Evolutionary conservation across 2,113 vertebrate genomes (phyloP), one percentile per base, ranked within the genome.

Genomic region (Varanus salvator): DNA sequence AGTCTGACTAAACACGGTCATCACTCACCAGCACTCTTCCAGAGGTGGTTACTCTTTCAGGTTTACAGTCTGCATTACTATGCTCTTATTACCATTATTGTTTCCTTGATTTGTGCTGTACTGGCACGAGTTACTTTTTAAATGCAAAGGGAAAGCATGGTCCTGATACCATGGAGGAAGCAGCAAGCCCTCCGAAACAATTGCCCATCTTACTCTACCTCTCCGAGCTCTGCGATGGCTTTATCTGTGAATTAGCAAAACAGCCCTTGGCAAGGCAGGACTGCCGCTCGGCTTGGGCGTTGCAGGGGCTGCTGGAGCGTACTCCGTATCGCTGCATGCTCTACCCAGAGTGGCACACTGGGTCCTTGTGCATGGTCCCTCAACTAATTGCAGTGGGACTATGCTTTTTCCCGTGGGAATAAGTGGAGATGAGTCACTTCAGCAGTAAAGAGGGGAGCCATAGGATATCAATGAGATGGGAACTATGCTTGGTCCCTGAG

Each of bases 1-100:
- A 96, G 95, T 96, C 96, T 97, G 95, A 93, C 96, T 97, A 95
- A 96, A 96, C 93, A 95, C 12, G 93, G 94, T 86, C 95, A 97
- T 97, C 94, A 96, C 87, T 97, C 97, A 97, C 91, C 60, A 93
- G 92, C 85, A 93, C 94, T 92, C 91, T 89, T 97, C 81, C 95
- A 93, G 94, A 83, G 90, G 90, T 95, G 94, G 94, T 91, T 96
- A 95, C 94, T 95, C 94, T 94, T 89, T 94, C 69, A n/a, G 0
- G 84, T 92, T 80, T 91, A 78, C 91, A 95, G 95, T 92, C 84
- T 90, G 89, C 91, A 93, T 89, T 0, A 1, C 80, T 89, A 81
- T 75, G 25, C n/a, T 92, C 75, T 89, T 92, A 81, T 87, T 94
- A 90, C 66, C 86, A 81, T 94, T 94, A 86, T 90, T 89, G 88